Evolutionary conservation across 2,888 invertebrate genomes (phyloP), one percentile per base, ranked within the genome.

Genomic region (Alentia gelatinosa): DNA sequence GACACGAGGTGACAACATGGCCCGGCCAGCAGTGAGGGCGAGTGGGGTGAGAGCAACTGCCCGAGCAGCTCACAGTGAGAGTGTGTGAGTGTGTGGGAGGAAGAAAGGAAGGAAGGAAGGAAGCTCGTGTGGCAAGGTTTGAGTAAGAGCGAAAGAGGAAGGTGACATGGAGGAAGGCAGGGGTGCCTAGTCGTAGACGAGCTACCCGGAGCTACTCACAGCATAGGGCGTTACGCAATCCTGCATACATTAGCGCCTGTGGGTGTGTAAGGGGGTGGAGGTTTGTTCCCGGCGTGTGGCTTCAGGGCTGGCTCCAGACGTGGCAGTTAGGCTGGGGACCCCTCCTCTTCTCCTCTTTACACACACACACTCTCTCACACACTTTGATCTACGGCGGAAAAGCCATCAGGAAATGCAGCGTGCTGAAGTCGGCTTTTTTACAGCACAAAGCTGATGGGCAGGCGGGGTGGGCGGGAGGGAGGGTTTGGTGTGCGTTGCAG

Each of bases 391-490:
- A 23, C 35, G 39, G 23, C 39, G 83, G 83, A 83, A 83, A 83
- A 83, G 83, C 83, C 83, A 83, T 40, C 83, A 83, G 83, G 83
- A 83, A 83, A 83, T 83, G 83, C 83, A 83, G 40, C 40, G 83
- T 39, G 39, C 83, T n/a, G 12, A 83, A 83, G 40, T 83, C 30
- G 83, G 26, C 83, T 83, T 83, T 68, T 83, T 83, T 83, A 68
- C 26, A 3, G 83, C 40, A 40, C 83, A 83, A 40, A 83, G 83
- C 37, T 23, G 23, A 5, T 26, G 39, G 83, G 83, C 23, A 30
- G 83, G 15, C 39, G 33, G 83, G 86, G 12, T 5, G 84, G 33
- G 30, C n/a, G 86, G 1, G 15, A 86, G 39, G 19, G 79, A n/a
- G 9, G 79, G 12, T 30, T 19, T 7, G 39, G 33, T 37, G 33